These are phyloP conservation scores for Chrosomus eos DNA, from an alignment of 2,797 vertebrate genomes.

Conservation along the genomic window DNA sequence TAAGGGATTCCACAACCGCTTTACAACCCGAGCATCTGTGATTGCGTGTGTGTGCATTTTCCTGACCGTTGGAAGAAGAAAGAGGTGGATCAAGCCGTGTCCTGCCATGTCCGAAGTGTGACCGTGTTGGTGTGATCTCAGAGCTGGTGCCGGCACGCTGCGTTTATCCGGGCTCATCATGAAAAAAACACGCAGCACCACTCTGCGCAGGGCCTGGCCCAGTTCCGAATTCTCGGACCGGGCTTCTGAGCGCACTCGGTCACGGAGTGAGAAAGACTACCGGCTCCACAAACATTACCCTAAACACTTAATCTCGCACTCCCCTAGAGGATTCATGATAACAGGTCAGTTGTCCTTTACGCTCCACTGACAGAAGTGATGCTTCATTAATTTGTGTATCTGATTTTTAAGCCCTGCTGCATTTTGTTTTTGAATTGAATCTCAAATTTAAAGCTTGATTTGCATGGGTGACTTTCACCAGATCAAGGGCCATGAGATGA, in stretches of 20 bases:
- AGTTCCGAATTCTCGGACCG: constrained; percentile 94
- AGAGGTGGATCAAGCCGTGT: not conserved
- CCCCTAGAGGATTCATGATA: constrained; percentile 86
- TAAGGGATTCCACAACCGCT: not conserved
- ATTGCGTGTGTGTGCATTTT: constrained; percentile 67
- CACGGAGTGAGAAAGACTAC: constrained; percentile 98
- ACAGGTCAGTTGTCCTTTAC: constrained; percentile 81
- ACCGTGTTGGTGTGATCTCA: constrained; percentile 62
- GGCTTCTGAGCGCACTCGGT: constrained; percentile 87
- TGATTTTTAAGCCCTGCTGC: not conserved
- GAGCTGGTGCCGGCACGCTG: constrained; percentile 67
- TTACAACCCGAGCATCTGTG: constrained; percentile 30
- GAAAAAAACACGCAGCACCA: constrained; percentile 98
- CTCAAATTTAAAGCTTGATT: not conserved
- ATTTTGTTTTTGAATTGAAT: not conserved
- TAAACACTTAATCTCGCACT: constrained; percentile 85
- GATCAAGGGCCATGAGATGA: constrained; percentile 16
- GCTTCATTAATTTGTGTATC: not conserved
- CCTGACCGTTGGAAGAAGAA: constrained; percentile 13
- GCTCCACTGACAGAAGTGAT: not conserved
- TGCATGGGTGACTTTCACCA: constrained; percentile 5
- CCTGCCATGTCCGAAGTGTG: constrained; percentile 43
- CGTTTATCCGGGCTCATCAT: constrained; percentile 71
- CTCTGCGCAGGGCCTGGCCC: constrained; percentile 95
- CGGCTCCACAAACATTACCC: constrained; percentile 91